Evolutionary conservation across 2,797 vertebrate species (phyloP).

Genomic region (Cryptoblepharus egeriae): DNA sequence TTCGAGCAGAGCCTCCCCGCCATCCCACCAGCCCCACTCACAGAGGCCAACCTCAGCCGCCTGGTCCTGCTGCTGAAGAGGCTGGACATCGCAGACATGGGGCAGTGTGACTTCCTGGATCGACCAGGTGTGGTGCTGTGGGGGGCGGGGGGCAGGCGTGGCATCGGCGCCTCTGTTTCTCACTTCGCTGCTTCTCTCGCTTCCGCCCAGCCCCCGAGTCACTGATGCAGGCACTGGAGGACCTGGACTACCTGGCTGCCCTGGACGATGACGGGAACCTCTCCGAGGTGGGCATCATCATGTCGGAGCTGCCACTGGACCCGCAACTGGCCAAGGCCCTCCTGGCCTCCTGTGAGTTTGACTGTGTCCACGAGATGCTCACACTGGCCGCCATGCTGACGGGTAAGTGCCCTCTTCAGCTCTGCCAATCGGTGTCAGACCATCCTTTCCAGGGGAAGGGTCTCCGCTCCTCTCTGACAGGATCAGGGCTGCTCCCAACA

Average conservation of each 20-base stretch:
- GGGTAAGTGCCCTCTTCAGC: constrained; percentile 62
- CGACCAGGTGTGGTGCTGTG: constrained; percentile 81
- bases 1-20: constrained; percentile 80
- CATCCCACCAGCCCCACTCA: constrained; percentile 80
- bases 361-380: constrained; percentile 94
- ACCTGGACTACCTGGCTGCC: constrained; percentile 94
- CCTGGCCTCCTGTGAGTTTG: constrained; percentile 92
- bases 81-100: constrained; percentile 93
- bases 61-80: constrained; percentile 92
- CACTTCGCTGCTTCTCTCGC: rapidly evolving
- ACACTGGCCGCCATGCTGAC: constrained; percentile 95
- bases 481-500: no score
- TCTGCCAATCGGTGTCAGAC: rapidly evolving
- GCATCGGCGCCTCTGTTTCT: rapidly evolving
- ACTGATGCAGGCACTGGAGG: constrained; percentile 96
- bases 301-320: constrained; percentile 92
- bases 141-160: rapidly evolving
- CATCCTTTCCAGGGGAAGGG: no score
- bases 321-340: constrained; percentile 91
- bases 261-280: constrained; percentile 92
- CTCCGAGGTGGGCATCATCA: constrained; percentile 94
- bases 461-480: no score
- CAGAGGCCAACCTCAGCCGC: constrained; percentile 90
- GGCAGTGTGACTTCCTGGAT: constrained; percentile 95
- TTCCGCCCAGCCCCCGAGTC: constrained; percentile 86